Evolutionary conservation across 2,797 vertebrate species (phyloP), one percentile per base, ranked within the genome.

Genomic region (Chelon labrosus): DNA sequence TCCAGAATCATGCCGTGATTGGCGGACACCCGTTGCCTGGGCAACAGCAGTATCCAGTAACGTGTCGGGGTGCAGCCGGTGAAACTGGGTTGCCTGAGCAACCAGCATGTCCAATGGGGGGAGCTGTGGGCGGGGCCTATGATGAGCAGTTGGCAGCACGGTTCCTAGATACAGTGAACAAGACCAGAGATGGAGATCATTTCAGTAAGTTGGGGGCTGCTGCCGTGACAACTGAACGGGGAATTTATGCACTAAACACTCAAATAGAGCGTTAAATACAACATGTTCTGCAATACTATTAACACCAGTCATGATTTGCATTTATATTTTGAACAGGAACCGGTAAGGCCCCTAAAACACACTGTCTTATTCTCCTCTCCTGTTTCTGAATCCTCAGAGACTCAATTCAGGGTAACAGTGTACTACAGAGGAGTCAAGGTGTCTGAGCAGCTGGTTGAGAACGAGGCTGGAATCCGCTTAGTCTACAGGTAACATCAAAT

Each of bases 361-460:
- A 31, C 37, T 49, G 58, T 39, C 37, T 80, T 42, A 50, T 2
- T 2, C 11, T 13, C n/a, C 17, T 65, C 17, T 64, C 20, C 39
- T 54, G 47, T 74, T 41, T 79, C 14, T 57, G 68, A 61, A n/a
- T 31, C 67, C 20, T 1, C 38, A 96, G 96, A 79, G 49, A 93
- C 95, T 44, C 72, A 95, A 4, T 96, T 95, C 42, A 93, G 75
- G 68, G 89, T 98, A 66, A 82, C 73, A 0, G 91, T 93, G 54
- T 96, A 92, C 91, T 98, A 96, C 88, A 92, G 95, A 83, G 96
- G 97, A 17, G 86, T 57, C 65, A 92, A 84, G 66, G 93, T 96
- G 54, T 85, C 79, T 7, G 88, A 94, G 71, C 66, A 91, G 49
- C 17, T 89, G 25, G 86, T 96, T 58, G 66, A 73, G 37, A 95